Evolutionary conservation across 2,888 invertebrate genomes (phyloP).

Genomic region (Athalia cordata): DNA sequence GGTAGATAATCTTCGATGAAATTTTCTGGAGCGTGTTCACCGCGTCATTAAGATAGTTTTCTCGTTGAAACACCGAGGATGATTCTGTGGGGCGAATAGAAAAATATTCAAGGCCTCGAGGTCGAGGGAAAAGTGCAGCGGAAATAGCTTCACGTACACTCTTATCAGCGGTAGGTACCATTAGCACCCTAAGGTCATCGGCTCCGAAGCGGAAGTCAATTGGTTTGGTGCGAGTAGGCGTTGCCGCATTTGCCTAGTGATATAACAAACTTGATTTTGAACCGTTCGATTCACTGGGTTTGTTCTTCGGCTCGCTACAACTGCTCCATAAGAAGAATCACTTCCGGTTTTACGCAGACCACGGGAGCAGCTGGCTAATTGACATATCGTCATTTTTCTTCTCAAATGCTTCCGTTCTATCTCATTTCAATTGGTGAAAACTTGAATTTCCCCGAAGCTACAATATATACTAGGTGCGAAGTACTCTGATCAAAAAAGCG

Average conservation of each 20-base stretch:
- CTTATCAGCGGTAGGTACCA: not conserved
- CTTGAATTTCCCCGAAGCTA: not conserved
- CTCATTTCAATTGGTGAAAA: conserved; percentile 21
- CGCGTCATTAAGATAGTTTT: too few relatives aligned
- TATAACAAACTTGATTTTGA: conserved; percentile 34
- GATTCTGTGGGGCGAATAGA: too few relatives aligned
- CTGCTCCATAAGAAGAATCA: not conserved
- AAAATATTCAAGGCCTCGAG: too few relatives aligned
- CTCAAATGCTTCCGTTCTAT: not conserved
- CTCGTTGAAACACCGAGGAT: not conserved
- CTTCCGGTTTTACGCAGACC: conserved; percentile 15
- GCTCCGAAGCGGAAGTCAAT: conserved; percentile 4
- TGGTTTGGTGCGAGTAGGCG: not conserved
- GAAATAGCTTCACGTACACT: not conserved
- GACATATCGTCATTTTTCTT: conserved; percentile 9
- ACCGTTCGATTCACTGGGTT: conserved; percentile 22
- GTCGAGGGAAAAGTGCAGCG: too few relatives aligned
- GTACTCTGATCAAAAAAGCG: not conserved
- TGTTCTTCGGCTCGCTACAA: not conserved
- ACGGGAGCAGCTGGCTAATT: not conserved
- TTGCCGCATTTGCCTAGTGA: conserved; percentile 19
- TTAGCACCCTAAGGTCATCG: not conserved
- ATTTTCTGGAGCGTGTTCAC: too few relatives aligned
- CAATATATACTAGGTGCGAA: not conserved
- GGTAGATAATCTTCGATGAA: too few relatives aligned